Evolutionary conservation across 2,888 invertebrate genomes (phyloP), one percentile per base, ranked within the genome.

Genomic region (Heliconius hortense): DNA sequence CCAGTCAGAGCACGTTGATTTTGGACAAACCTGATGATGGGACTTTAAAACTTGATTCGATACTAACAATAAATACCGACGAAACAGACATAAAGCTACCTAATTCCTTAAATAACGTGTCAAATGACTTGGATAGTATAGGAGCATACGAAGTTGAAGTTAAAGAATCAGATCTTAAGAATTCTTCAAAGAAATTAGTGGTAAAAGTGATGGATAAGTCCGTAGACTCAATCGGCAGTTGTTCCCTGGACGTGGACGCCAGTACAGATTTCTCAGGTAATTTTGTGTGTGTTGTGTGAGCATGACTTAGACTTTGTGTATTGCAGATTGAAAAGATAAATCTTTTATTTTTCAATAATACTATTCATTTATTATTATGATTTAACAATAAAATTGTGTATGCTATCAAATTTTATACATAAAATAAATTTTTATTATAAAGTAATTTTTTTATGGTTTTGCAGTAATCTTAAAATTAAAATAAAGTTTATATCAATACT

Each of bases 141-240:
- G 93, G 92, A 11, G 87, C 91, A 3, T 94, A 90, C 80, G 94
- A 94, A 80, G 92, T 94, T 68, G 92, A 93, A 81, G 91, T 94
- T 0, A 93, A 91, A 74, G 93, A 93, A 79, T 84, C 90, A 0
- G 94, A 94, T 85, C 82, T 90, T 60, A 91, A 90, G 78, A 86
- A 85, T 60, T 83, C 87, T 75, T 81, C 85, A 0, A 94, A 91
- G 78, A 88, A 92, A 66, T 82, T 94, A 68, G 90, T 91, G 5
- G 94, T 94, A 11, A 94, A 95, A 90, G 93, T 93, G 79, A 96
- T 96, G 96, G 96, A 96, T 92, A 95, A 96, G 82, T 96, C 96
- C 39, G 95, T 96, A 91, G 97, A 97, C 90, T 97, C 97, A 75
- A 97, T 97, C 85, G 97, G 97, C 84, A 96, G 96, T 93, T 97